Evolutionary conservation across 64 coral and sea anemone species (phyloP).

Genomic region (Hydrozoanthus tunicans): DNA sequence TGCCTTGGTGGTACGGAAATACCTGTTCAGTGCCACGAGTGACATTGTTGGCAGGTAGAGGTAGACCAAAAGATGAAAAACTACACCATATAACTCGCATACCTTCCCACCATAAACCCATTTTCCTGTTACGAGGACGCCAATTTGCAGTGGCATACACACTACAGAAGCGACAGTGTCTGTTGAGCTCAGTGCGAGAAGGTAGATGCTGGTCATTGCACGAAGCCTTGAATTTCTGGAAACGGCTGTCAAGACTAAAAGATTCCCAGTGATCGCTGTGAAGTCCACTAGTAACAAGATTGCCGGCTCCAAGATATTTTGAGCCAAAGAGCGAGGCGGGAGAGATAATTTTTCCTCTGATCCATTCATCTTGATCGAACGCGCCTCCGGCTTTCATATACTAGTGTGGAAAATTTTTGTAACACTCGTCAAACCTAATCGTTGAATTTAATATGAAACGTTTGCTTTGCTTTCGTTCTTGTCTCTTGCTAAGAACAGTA

Average conservation of each 20-base stretch:
- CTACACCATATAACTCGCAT: conserved; percentile 17
- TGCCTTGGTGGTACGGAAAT: not conserved
- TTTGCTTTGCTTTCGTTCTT: not conserved
- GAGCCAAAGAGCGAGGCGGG: conserved; percentile 6
- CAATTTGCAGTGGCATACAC: conserved; percentile 37
- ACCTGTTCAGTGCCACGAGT: conserved; percentile 46
- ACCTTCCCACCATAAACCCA: conserved; percentile 24
- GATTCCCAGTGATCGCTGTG: conserved; percentile 9
- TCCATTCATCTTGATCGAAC: not conserved
- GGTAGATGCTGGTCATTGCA: conserved; percentile 40
- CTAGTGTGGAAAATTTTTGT: not conserved
- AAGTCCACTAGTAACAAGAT: not conserved
- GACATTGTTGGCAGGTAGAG: conserved; percentile 45
- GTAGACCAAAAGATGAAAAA: conserved; percentile 14
- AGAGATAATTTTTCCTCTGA: not conserved
- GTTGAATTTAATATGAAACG: not conserved
- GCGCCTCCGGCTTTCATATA: not conserved
- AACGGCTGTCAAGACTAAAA: conserved; percentile 19
- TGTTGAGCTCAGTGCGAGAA: conserved; percentile 14
- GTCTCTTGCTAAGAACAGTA: not conserved
- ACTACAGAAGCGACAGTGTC: conserved; percentile 20
- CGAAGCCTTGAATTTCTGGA: conserved; percentile 3
- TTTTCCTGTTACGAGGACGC: conserved; percentile 27
- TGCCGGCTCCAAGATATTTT: conserved; percentile 29
- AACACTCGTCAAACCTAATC: not conserved